Percentiles rank a stretch among this genome's conserved stretches.
Evolutionary conservation across 2,797 vertebrate genomes (phyloP).

Genomic region (Otus scops): DNA sequence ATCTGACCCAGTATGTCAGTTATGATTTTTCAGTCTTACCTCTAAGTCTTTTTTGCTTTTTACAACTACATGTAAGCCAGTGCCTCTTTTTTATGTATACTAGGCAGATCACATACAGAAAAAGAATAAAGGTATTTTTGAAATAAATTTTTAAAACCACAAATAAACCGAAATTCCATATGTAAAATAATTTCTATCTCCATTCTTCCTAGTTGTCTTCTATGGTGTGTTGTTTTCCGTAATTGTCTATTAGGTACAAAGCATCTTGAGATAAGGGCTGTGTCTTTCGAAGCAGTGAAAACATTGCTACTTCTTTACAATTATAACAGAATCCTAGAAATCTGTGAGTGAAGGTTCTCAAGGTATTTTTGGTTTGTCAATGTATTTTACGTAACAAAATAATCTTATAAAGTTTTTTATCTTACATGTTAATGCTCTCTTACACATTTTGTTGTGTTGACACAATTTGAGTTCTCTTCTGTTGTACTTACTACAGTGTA

Average conservation of each 20-base stretch:
- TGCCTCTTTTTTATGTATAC: background rate
- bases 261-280: background rate
- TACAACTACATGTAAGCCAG: background rate
- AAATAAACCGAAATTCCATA: background rate
- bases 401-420: background rate
- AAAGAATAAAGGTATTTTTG: background rate
- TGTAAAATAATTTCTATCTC: background rate
- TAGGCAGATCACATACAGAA: background rate
- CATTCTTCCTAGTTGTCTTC: background rate
- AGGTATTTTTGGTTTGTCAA: background rate
- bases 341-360: background rate
- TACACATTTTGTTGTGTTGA: background rate
- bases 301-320: background rate
- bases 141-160: background rate
- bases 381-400: background rate
- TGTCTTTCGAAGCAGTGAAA: background rate
- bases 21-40: background rate
- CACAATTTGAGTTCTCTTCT: background rate
- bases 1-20: constrained; percentile 3
- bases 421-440: background rate
- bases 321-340: background rate
- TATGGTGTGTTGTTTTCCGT: background rate
- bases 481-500: background rate
- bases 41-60: background rate
- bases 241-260: background rate